A percentile compares a stretch with the other conserved stretches of the same genome.
Evolutionary conservation across 2,113 vertebrate genomes (phyloP).

Genomic region (Gasterosteus aculeatus): DNA sequence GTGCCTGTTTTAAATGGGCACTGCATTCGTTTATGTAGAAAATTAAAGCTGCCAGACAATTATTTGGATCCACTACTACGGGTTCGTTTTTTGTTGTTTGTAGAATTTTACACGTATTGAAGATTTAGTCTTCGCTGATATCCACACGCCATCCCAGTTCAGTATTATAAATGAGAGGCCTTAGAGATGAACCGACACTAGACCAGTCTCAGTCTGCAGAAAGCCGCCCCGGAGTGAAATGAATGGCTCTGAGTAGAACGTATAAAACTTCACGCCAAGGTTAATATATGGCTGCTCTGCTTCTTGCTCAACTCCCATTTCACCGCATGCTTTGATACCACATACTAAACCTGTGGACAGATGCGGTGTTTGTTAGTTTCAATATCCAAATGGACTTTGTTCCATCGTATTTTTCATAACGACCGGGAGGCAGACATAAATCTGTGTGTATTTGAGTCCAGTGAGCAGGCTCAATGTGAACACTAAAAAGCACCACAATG

Average conservation of each 20-base stretch:
- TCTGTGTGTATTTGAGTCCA: background rate
- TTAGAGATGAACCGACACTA: background rate
- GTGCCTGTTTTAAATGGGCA: background rate
- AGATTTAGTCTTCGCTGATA: background rate
- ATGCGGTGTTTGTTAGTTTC: slow-evolving; percentile 12
- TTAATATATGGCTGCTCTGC: background rate
- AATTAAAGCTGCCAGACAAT: background rate
- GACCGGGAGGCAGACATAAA: background rate
- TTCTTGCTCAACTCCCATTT: background rate
- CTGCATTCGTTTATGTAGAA: background rate
- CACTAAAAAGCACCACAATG: background rate
- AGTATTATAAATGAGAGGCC: background rate
- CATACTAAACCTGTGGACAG: slow-evolving; percentile 5
- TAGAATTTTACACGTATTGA: background rate
- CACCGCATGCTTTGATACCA: slow-evolving; percentile 5
- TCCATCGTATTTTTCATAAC: background rate
- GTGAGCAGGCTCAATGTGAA: background rate
- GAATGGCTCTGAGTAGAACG: background rate
- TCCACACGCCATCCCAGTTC: background rate
- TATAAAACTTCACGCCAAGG: slow-evolving; percentile 12
- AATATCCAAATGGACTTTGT: slow-evolving; percentile 25
- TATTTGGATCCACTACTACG: background rate
- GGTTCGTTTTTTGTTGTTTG: background rate
- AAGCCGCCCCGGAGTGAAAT: slow-evolving; percentile 15
- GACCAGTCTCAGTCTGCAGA: background rate